A percentile compares a stretch with the other conserved stretches of the same genome.
Evolutionary conservation across 1,140 invertebrate species (phyloP).

Genomic region (Sycophila sp.): DNA sequence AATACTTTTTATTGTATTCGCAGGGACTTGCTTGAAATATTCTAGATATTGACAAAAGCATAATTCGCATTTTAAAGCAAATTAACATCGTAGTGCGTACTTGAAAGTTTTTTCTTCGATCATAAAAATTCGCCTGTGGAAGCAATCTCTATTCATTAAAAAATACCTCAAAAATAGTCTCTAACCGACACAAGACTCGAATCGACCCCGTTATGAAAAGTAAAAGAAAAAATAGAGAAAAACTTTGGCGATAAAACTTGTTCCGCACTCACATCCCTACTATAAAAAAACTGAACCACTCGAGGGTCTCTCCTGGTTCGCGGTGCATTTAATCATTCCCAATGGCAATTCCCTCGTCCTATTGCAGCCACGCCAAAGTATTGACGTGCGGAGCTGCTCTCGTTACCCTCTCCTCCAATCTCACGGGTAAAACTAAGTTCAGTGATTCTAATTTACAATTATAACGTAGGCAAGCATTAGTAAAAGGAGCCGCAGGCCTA

Average conservation of each 20-base stretch:
- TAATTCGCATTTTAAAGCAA: no score
- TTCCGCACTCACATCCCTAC: background rate
- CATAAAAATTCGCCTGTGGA: no score
- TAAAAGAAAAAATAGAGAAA: conserved; percentile 12
- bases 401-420: no score
- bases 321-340: conserved; percentile 13
- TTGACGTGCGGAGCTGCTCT: no score
- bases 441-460: conserved; percentile 19
- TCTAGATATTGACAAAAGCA: no score
- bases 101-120: no score
- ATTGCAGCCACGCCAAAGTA: background rate
- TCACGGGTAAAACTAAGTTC: no score
- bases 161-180: background rate
- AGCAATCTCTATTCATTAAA: background rate
- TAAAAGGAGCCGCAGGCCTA: conserved; percentile 43
- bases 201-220: background rate
- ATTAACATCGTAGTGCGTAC: no score
- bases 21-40: no score
- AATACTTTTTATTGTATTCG: no score
- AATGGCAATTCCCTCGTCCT: background rate
- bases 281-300: background rate
- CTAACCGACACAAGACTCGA: no score
- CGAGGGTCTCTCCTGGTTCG: background rate
- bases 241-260: conserved; percentile 28
- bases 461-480: conserved; percentile 47